A percentile compares a stretch with the other conserved stretches of the same genome.
Evolutionary conservation across 1,140 invertebrate species (phyloP).

Genomic region (Gonioctena quinquepunctata): DNA sequence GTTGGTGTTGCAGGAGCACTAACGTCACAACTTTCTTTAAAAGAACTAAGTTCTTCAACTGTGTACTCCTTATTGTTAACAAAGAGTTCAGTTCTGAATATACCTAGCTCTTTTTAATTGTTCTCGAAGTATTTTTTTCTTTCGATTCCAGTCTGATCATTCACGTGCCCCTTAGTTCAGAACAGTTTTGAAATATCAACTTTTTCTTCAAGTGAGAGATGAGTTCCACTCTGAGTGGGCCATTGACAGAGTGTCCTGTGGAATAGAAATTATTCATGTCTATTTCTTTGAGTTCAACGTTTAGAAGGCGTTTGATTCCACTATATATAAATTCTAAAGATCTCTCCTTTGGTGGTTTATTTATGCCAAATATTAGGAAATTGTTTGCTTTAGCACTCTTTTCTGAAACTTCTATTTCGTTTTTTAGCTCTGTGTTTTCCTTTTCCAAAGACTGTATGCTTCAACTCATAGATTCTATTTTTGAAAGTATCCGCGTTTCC

Average conservation of each 20-base stretch:
- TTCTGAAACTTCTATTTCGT: background rate
- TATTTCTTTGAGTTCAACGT: background rate
- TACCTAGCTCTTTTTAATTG: background rate
- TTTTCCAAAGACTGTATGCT: background rate
- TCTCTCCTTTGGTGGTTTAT: background rate
- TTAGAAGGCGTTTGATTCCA: background rate
- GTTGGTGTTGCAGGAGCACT: no score
- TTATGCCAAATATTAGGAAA: background rate
- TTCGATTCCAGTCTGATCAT: no score
- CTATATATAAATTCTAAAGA: background rate
- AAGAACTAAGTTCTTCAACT: no score
- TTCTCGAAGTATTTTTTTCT: no score
- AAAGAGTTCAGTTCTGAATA: no score
- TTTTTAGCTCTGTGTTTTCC: background rate
- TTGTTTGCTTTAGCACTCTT: background rate
- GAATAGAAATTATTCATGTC: background rate
- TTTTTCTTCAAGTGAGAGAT: background rate
- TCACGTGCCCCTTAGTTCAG: background rate
- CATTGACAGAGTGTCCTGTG: background rate
- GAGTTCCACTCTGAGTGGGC: background rate
- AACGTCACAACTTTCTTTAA: no score
- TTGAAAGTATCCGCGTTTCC: background rate
- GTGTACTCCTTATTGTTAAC: no score
- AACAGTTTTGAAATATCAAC: background rate
- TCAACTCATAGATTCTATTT: background rate